Percentiles rank a stretch among this genome's conserved stretches.
phyloP scores from a whole-genome alignment of 2,888 invertebrate species.

The Lycocerus yunnanus region DNA sequence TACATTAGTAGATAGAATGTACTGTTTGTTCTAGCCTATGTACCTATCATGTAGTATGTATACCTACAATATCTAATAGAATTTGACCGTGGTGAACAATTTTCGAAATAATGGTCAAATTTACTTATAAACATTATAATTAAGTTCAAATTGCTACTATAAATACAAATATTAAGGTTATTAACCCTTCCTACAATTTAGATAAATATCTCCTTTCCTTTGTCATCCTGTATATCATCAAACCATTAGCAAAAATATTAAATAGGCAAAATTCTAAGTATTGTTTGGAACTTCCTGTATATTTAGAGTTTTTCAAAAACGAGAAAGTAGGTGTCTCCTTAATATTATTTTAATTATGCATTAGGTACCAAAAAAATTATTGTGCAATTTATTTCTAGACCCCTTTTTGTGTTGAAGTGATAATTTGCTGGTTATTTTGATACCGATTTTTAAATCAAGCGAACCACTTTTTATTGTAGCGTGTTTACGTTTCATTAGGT shows the following conservation, averaged over 20 bases:
- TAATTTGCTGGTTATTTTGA: not conserved
- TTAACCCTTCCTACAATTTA: conserved; percentile 2
- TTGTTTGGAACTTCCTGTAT: not conserved
- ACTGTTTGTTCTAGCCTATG: not conserved
- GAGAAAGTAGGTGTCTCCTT: not conserved
- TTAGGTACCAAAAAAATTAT: not conserved
- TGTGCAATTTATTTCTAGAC: not conserved
- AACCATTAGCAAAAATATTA: not conserved
- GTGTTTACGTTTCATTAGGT: not conserved
- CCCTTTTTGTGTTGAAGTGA: not conserved
- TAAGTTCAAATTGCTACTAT: not conserved
- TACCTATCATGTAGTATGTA: too few species aligned
- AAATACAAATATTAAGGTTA: not conserved
- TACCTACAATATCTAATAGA: not conserved
- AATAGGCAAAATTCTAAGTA: not conserved
- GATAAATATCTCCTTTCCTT: not conserved
- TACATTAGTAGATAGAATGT: not conserved
- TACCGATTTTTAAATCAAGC: not conserved
- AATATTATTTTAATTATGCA: not conserved
- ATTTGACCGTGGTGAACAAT: not conserved
- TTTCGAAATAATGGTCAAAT: not conserved
- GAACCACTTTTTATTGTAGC: not conserved
- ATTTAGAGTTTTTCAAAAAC: not conserved
- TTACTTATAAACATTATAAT: not conserved
- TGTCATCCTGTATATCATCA: not conserved